Percentiles rank a stretch among this genome's conserved stretches.
phyloP scores from a whole-genome alignment of 2,888 invertebrate genomes.

The Nomada flava region DNA sequence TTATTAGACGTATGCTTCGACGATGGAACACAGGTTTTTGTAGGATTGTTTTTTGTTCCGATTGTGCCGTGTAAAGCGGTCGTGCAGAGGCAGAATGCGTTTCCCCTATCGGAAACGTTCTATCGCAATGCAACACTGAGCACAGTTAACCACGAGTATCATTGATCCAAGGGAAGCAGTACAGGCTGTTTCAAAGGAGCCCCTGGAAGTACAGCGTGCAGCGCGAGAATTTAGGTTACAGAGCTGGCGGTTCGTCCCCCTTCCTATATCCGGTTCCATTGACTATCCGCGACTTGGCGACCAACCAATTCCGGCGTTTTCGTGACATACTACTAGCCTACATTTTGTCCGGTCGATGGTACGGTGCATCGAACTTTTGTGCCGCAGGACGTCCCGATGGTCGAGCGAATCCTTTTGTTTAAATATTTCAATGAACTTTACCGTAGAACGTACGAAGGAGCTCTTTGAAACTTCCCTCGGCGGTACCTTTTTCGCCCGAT shows the following conservation, averaged over 20 bases:
- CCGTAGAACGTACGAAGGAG: background rate
- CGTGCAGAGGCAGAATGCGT: background rate
- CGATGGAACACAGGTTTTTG: background rate
- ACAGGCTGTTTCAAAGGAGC: conserved; percentile 48
- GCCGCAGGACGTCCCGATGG: background rate
- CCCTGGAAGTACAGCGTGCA: conserved; percentile 61
- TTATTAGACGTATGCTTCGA: background rate
- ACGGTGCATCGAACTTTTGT: conserved; percentile 40
- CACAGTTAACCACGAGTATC: conserved; percentile 53
- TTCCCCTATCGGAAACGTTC: conserved; percentile 13
- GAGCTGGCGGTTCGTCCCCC: conserved; percentile 43
- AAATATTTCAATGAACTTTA: conserved; percentile 20
- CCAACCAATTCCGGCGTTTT: conserved; percentile 66
- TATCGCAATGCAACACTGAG: conserved; percentile 42
- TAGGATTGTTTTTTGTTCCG: conserved; percentile 2
- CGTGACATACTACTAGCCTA: conserved; percentile 53
- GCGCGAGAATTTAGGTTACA: conserved; percentile 66
- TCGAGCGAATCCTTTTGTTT: conserved; percentile 15
- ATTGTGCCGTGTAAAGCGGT: conserved; percentile 12
- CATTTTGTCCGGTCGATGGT: conserved; percentile 36
- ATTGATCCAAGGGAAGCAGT: conserved; percentile 59
- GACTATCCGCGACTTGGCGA: conserved; percentile 72
- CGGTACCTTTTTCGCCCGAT: background rate
- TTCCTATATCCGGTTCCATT: conserved; percentile 53
- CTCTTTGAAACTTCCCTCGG: background rate